Conservation (phyloP, 2,888 invertebrate species). For the Pristionchus maxplancki region DNA sequence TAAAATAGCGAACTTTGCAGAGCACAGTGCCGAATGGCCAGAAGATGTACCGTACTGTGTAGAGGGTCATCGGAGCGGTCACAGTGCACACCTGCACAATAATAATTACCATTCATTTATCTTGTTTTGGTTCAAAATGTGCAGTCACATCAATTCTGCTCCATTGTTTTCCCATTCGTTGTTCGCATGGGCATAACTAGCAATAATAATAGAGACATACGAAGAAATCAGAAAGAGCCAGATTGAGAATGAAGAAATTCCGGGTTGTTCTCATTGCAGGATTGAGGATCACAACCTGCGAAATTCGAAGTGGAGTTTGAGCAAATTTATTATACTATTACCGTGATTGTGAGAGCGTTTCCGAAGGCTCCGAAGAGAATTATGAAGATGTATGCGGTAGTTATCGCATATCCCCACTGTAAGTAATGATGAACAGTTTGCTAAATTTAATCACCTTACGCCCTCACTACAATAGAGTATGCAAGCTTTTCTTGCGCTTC, state of each 20-base stretch:
- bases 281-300: constrained; percentile 85
- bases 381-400: constrained; percentile 79
- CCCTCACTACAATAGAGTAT: too few species aligned
- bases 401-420: constrained; percentile 73
- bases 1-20: constrained; percentile 83
- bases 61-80: constrained; percentile 91
- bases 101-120: constrained; percentile 78
- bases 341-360: constrained; percentile 88
- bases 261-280: constrained; percentile 91
- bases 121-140: too few species aligned
- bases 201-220: constrained; percentile 55
- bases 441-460: background rate
- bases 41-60: constrained; percentile 89
- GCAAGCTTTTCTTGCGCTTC: too few species aligned
- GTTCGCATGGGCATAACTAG: background rate
- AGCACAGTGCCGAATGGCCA: constrained; percentile 90
- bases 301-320: background rate
- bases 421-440: too few species aligned
- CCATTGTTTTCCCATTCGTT: too few species aligned
- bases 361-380: constrained; percentile 91
- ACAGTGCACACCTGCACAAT: constrained; percentile 85
- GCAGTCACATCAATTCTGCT: too few species aligned
- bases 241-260: constrained; percentile 78
- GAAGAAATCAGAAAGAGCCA: constrained; percentile 76
- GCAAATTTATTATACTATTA: background rate